A percentile compares a stretch with the other conserved stretches of the same genome.
phyloP scores from a whole-genome alignment of 2,888 invertebrate genomes.

The Dynastes hyllus region DNA sequence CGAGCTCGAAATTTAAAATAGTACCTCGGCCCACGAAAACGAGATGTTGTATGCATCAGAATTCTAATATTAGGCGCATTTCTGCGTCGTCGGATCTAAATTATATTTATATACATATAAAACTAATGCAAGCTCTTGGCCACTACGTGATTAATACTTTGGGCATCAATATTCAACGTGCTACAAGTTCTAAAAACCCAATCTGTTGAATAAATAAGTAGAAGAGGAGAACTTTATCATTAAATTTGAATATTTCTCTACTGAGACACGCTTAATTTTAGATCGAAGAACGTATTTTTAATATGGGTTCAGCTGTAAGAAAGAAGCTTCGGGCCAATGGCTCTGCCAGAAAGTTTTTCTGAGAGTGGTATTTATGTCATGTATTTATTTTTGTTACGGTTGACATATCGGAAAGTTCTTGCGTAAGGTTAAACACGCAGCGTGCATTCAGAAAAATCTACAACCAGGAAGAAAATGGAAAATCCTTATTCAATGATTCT shows the following conservation, averaged over 20 bases:
- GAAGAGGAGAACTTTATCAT: conserved; percentile 14
- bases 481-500: no score
- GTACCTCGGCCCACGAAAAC: conserved; percentile 41
- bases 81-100: neutral
- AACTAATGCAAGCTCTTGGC: conserved; percentile 18
- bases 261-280: conserved; percentile 39
- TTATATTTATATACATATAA: conserved; percentile 13
- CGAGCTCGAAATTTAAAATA: conserved; percentile 31
- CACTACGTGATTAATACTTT: conserved; percentile 9
- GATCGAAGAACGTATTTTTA: conserved; percentile 23
- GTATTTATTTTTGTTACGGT: conserved; percentile 22
- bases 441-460: no score
- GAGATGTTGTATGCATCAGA: conserved; percentile 40
- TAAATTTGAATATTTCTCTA: conserved; percentile 25
- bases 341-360: conserved; percentile 11
- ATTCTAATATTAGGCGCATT: conserved; percentile 32
- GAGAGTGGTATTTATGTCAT: neutral
- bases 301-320: conserved; percentile 1
- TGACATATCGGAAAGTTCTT: conserved; percentile 10
- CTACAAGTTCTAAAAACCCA: conserved; percentile 1
- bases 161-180: conserved; percentile 9
- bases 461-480: no score
- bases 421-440: conserved; percentile 21
- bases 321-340: neutral
- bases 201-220: conserved; percentile 25